These are phyloP conservation scores for Lamprotornis superbus DNA, from an alignment of 2,113 vertebrate genomes.

Conservation along the genomic window DNA sequence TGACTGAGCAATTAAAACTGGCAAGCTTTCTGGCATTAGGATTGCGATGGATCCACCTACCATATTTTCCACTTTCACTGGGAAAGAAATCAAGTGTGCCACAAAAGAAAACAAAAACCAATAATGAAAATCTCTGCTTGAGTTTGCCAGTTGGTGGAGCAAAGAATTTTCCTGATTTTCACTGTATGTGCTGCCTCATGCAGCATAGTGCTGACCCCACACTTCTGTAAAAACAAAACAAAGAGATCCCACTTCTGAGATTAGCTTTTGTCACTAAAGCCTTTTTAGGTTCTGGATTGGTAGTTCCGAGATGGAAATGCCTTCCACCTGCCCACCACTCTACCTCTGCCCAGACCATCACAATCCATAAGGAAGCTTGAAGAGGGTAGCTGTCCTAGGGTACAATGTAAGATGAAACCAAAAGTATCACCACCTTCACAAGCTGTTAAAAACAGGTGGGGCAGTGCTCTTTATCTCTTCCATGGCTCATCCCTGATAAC, in stretches of 20 bases:
- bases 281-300: background rate
- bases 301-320: background rate
- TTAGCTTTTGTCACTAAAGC: background rate
- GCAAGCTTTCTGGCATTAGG: background rate
- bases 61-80: background rate
- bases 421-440: background rate
- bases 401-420: background rate
- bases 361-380: background rate
- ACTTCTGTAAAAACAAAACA: background rate
- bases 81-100: background rate
- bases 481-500: background rate
- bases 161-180: background rate
- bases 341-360: background rate
- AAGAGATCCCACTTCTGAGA: background rate
- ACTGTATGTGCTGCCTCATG: background rate
- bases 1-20: background rate
- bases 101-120: background rate
- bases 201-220: accelerated
- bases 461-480: background rate
- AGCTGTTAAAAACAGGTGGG: background rate
- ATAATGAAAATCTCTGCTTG: background rate
- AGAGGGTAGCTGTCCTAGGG: background rate
- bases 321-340: background rate
- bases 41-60: background rate
- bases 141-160: background rate